phyloP scores from a whole-genome alignment of 2,113 vertebrate species.

The Zosterops lateralis region DNA sequence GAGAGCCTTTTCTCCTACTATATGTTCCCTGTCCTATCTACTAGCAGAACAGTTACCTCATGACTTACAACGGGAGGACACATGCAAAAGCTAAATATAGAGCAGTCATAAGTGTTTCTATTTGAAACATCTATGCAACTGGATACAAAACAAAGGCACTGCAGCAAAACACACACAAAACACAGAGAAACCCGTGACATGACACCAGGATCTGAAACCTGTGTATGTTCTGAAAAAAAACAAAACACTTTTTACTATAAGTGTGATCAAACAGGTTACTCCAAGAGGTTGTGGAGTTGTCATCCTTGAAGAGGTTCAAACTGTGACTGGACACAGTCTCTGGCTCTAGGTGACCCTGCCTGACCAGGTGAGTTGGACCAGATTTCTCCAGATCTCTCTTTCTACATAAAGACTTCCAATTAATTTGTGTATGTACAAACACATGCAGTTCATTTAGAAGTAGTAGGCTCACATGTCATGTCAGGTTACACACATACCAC shows the following conservation, averaged over 20 bases:
- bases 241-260: background rate
- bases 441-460: background rate
- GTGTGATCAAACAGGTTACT: background rate
- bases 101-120: background rate
- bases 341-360: background rate
- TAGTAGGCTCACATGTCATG: background rate
- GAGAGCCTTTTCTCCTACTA: background rate
- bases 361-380: background rate
- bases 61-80: background rate
- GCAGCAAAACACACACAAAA: constrained; percentile 19
- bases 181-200: background rate
- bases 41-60: background rate
- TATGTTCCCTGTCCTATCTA: background rate
- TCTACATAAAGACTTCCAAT: background rate
- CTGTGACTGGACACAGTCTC: background rate
- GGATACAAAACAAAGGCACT: constrained; percentile 37
- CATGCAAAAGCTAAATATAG: constrained; percentile 10
- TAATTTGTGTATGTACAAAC: background rate
- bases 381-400: background rate
- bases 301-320: background rate
- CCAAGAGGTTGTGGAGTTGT: background rate
- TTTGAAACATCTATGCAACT: constrained; percentile 26
- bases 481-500: background rate
- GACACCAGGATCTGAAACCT: background rate
- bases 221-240: background rate